Conservation (phyloP, 1,140 invertebrate species). For the Acromyrmex charruanus region DNA sequence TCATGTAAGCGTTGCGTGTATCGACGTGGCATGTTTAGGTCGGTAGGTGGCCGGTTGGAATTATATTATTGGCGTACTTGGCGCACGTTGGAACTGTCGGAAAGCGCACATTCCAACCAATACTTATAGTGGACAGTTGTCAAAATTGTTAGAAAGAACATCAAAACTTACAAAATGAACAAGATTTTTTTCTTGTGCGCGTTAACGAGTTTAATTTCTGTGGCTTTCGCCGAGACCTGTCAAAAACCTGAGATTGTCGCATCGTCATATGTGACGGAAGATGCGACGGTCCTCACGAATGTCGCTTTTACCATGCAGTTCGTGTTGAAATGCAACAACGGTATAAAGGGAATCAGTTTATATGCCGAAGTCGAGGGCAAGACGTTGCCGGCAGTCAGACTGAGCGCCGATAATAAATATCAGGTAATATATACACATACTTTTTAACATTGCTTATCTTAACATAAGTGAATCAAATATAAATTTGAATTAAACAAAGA, state of each 20-base stretch:
- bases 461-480: neutral
- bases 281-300: conserved; percentile 95
- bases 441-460: neutral
- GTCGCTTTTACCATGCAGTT: conserved; percentile 94
- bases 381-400: conserved; percentile 92
- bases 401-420: conserved; percentile 91
- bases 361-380: conserved; percentile 95
- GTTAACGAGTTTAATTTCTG: conserved; percentile 49
- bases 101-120: neutral
- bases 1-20: neutral
- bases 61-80: neutral
- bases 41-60: neutral
- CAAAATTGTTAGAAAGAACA: neutral
- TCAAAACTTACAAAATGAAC: conserved; percentile 26
- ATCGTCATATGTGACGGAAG: conserved; percentile 94
- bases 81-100: neutral
- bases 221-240: conserved; percentile 84
- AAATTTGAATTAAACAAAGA: neutral
- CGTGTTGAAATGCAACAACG: conserved; percentile 90
- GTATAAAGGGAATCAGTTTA: conserved; percentile 89
- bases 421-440: conserved; percentile 88
- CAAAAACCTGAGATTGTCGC: conserved; percentile 89
- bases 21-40: conserved; percentile 30
- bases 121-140: neutral
- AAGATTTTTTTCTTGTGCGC: neutral